Conservation (phyloP, 2,888 invertebrate species). For the Cephalotes varians region DNA sequence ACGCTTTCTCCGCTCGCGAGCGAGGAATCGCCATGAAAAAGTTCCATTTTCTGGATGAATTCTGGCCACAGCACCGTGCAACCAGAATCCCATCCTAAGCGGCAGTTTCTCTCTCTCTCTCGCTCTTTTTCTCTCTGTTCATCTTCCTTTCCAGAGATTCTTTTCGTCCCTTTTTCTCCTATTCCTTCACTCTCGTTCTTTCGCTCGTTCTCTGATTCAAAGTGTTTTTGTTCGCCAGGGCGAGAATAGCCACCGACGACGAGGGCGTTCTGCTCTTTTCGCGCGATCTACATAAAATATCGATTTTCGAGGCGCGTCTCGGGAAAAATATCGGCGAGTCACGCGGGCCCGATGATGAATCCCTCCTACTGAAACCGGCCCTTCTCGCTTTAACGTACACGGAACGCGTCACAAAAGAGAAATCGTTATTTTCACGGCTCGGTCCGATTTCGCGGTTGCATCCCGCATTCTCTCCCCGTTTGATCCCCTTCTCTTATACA, state of each 20-base stretch:
- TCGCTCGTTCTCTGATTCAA: conserved; percentile 43
- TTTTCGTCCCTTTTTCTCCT: conserved; percentile 55
- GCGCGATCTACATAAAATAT: conserved; percentile 81
- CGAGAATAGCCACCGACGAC: conserved; percentile 66
- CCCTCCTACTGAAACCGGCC: conserved; percentile 65
- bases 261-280: conserved; percentile 71
- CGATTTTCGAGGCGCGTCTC: conserved; percentile 72
- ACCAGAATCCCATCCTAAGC: conserved; percentile 57
- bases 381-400: conserved; percentile 74
- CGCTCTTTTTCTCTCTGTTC: conserved; percentile 17
- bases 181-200: conserved; percentile 26
- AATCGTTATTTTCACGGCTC: conserved; percentile 84
- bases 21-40: conserved; percentile 68
- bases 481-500: conserved; percentile 48
- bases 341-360: conserved; percentile 70
- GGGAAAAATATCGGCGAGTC: conserved; percentile 80
- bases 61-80: conserved; percentile 54
- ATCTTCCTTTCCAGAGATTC: conserved; percentile 6
- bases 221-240: conserved; percentile 65
- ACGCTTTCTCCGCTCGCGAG: conserved; percentile 59
- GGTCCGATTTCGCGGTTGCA: conserved; percentile 81
- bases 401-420: conserved; percentile 76
- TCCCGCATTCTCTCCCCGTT: conserved; percentile 70
- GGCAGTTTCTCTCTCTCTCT: conserved; percentile 10
- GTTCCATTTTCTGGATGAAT: conserved; percentile 73